Evolutionary conservation across 2,797 vertebrate species (phyloP).

Genomic region (Sebastolobus altivelis): DNA sequence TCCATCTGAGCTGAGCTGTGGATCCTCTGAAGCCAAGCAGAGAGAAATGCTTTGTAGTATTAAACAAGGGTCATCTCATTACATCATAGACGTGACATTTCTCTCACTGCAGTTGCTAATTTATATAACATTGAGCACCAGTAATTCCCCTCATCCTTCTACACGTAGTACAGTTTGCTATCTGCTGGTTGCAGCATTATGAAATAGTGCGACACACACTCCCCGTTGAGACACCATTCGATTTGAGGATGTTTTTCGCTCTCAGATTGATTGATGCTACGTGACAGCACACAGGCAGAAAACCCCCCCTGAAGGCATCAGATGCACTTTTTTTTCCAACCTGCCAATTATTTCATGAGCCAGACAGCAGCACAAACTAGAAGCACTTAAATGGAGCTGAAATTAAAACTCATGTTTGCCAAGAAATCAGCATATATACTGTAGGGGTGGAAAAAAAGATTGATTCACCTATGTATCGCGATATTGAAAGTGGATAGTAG

Average conservation of each 20-base stretch:
- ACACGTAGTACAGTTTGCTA: background rate
- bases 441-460: background rate
- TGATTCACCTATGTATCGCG: background rate
- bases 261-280: slow-evolving; percentile 47
- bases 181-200: slow-evolving; percentile 37
- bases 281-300: slow-evolving; percentile 33
- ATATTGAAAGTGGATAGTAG: no score
- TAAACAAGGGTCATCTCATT: slow-evolving; percentile 28
- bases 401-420: background rate
- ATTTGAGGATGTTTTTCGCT: slow-evolving; percentile 30
- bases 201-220: slow-evolving; percentile 16
- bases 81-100: slow-evolving; percentile 12
- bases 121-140: background rate
- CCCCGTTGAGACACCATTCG: slow-evolving; percentile 17
- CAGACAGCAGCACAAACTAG: background rate
- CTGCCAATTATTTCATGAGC: slow-evolving; percentile 26
- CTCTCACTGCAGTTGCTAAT: slow-evolving; percentile 23
- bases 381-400: background rate
- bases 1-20: slow-evolving; percentile 28
- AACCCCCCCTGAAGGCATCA: slow-evolving; percentile 18
- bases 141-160: slow-evolving; percentile 11
- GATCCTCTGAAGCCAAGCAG: slow-evolving; percentile 25
- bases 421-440: background rate
- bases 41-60: slow-evolving; percentile 9
- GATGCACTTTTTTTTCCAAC: slow-evolving; percentile 31